phyloP scores from a whole-genome alignment of 2,888 invertebrate genomes.

The Parnassius apollo region DNA sequence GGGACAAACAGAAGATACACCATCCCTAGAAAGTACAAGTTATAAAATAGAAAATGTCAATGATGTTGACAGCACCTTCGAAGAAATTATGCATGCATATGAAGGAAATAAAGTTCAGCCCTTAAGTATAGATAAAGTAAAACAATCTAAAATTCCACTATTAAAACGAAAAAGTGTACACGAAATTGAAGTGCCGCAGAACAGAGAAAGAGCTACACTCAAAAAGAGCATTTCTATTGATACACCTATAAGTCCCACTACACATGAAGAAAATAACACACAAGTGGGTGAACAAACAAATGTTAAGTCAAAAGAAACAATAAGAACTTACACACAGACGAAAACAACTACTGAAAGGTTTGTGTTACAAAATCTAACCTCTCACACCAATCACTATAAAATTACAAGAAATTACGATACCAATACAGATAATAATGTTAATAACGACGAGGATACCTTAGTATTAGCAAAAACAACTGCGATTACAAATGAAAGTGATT shows the following conservation, averaged over 20 bases:
- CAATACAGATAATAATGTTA: background rate
- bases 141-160: slow-evolving; percentile 57
- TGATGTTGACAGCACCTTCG: slow-evolving; percentile 60
- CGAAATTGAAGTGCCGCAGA: slow-evolving; percentile 40
- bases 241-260: slow-evolving; percentile 12
- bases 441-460: background rate
- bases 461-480: background rate
- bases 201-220: slow-evolving; percentile 20
- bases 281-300: slow-evolving; percentile 1
- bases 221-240: slow-evolving; percentile 33
- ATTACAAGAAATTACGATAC: background rate
- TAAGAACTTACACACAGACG: slow-evolving; percentile 2
- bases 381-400: background rate
- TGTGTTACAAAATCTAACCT: slow-evolving; percentile 1
- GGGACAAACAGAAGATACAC: slow-evolving; percentile 36
- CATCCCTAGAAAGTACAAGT: slow-evolving; percentile 30
- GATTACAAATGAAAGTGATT: background rate
- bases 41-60: slow-evolving; percentile 54
- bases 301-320: slow-evolving; percentile 2
- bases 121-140: slow-evolving; percentile 42
- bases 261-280: background rate
- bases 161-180: slow-evolving; percentile 54
- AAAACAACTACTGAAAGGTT: slow-evolving; percentile 7
- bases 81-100: slow-evolving; percentile 68
- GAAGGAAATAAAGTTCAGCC: slow-evolving; percentile 50